Percentiles rank a stretch among this genome's conserved stretches.
Evolutionary conservation across 2,797 vertebrate species (phyloP).

Genomic region (Glossophaga mutica): DNA sequence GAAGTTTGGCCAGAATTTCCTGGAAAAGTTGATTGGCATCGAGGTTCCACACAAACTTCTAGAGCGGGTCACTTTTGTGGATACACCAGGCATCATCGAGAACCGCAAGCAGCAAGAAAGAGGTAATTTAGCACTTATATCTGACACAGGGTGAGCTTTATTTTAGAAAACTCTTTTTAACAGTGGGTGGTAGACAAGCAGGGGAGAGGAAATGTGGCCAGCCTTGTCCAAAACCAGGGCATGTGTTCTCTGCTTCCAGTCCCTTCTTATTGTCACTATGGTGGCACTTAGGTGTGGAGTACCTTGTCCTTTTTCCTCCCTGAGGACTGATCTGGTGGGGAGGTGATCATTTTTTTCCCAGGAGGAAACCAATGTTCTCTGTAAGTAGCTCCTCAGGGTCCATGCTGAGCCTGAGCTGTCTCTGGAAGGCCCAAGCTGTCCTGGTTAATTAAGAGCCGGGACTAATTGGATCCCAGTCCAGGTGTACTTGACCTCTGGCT

Average conservation of each 20-base stretch:
- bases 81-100: conserved; percentile 98
- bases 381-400: background rate
- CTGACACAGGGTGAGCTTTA: background rate
- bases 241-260: background rate
- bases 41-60: conserved; percentile 98
- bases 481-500: background rate
- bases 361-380: background rate
- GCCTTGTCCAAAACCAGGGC: background rate
- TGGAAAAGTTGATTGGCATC: conserved; percentile 97
- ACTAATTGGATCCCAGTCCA: background rate
- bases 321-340: background rate
- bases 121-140: conserved; percentile 83
- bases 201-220: background rate
- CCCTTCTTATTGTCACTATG: background rate
- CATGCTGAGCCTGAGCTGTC: background rate
- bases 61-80: conserved; percentile 96
- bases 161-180: background rate
- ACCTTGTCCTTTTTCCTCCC: background rate
- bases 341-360: background rate
- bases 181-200: background rate
- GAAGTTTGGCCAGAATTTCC: conserved; percentile 98
- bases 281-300: background rate
- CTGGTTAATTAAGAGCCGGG: background rate
- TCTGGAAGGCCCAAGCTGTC: background rate
- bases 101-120: conserved; percentile 99